Evolutionary conservation across 2,888 invertebrate species (phyloP).

Genomic region (Caenorhabditis sp.): DNA sequence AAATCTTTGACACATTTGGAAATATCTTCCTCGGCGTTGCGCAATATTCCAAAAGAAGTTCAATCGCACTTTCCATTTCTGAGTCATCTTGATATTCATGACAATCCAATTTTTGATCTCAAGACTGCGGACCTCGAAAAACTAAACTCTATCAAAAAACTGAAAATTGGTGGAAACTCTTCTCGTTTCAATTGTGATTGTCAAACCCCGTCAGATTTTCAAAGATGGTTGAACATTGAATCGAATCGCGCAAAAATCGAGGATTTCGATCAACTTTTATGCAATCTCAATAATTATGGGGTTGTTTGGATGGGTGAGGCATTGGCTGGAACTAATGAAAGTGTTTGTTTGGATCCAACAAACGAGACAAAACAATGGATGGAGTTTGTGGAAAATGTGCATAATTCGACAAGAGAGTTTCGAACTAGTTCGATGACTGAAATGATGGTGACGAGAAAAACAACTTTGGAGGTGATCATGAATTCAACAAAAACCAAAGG

Average conservation of each 20-base stretch:
- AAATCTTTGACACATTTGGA: constrained; percentile 32
- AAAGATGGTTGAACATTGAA: constrained; percentile 45
- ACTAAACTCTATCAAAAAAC: constrained; percentile 22
- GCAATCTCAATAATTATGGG: constrained; percentile 27
- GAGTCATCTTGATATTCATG: constrained; percentile 22
- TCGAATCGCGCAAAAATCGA: constrained; percentile 44
- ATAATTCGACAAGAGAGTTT: constrained; percentile 24
- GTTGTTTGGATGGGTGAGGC: constrained; percentile 29
- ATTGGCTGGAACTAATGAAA: constrained; percentile 34
- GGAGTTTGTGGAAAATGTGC: constrained; percentile 34
- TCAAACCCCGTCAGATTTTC: constrained; percentile 46
- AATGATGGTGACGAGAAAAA: constrained; percentile 1
- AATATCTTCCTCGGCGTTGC: constrained; percentile 20
- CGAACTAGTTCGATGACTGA: constrained; percentile 2
- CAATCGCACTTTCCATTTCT: constrained; percentile 11
- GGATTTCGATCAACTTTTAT: constrained; percentile 35
- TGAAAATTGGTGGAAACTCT: constrained; percentile 45
- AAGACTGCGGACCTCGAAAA: constrained; percentile 13
- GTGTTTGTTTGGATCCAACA: constrained; percentile 36
- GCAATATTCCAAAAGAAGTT: constrained; percentile 18
- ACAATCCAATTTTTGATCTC: constrained; percentile 28
- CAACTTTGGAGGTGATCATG: constrained; percentile 8
- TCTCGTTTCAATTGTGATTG: constrained; percentile 48
- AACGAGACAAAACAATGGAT: constrained; percentile 40
- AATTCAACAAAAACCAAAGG: neutral